Evolutionary conservation across 2,888 invertebrate species (phyloP), one percentile per base, ranked within the genome.

Genomic region (Drosophila ustulata): DNA sequence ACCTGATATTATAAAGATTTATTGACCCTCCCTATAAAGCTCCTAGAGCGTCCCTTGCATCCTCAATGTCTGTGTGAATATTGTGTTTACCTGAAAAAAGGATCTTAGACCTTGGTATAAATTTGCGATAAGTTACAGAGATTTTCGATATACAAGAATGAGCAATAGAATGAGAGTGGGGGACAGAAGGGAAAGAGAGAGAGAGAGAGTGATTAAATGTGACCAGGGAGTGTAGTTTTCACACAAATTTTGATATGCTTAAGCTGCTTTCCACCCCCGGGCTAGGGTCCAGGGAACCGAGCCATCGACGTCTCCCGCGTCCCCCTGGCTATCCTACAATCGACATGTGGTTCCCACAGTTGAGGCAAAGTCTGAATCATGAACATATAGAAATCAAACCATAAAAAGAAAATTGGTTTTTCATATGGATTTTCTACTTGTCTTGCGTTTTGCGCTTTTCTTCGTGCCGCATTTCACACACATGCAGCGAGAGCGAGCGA

Each of bases 391-490:
- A 75, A 71, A 80, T 71, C 64, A 67, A 79, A 51, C 43, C 71
- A 62, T 80, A 64, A 85, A 84, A 84, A 79, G 59, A 71, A 80
- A 82, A 86, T 82, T 71, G 74, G 59, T 34, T 77, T 81, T 83
- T 67, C 77, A 73, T 68, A 53, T 68, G 47, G 52, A 46, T 74
- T 75, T 73, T 69, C 47, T 73, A 55, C 58, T 51, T 75, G 55
- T 52, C 43, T 52, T 79, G 25, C 59, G 58, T 63, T 75, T 78
- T 63, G 66, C 63, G 69, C 59, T 66, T 76, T 78, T 74, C 65
- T 69, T 74, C 53, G 34, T 53, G 39, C 13, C 41, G 49, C 46
- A 37, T 58, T 72, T 64, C 23, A 69, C 41, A 61, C 68, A 18
- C 18, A 18, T 18, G 18, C 18, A 18, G 18, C 18, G 18, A 18